Evolutionary conservation across 2,797 vertebrate species (phyloP).

Genomic region (Ceryle rudis): DNA sequence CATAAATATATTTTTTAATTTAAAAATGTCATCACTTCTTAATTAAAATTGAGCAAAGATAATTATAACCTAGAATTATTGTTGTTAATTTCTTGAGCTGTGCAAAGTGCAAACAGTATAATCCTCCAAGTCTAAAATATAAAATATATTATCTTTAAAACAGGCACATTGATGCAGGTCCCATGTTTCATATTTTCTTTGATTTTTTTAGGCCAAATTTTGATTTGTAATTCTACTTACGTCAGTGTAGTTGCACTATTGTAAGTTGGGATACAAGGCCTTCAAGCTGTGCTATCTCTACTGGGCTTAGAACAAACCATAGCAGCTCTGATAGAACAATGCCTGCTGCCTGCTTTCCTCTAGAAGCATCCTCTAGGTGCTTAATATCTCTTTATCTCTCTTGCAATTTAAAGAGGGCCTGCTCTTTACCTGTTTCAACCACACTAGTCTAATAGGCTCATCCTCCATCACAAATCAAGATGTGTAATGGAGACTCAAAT

Average conservation of each 20-base stretch:
- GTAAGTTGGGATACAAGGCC: background rate
- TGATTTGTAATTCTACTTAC: background rate
- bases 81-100: background rate
- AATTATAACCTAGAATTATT: background rate
- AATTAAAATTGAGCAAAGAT: background rate
- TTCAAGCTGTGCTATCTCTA: background rate
- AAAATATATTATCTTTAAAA: background rate
- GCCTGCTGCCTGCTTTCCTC: background rate
- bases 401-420: background rate
- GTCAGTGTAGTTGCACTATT: background rate
- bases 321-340: background rate
- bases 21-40: background rate
- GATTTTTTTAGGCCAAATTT: background rate
- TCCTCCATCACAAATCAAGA: background rate
- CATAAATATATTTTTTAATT: background rate
- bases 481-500: background rate
- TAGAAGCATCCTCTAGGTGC: background rate
- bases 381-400: background rate
- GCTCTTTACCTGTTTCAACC: background rate
- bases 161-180: fast-evolving
- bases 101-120: background rate
- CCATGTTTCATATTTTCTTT: background rate
- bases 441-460: background rate
- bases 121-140: background rate
- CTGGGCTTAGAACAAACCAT: background rate